Base-by-base conservation (phyloP, 2,113 vertebrate species). In the Cyphomyrus discorhynchus region DNA sequence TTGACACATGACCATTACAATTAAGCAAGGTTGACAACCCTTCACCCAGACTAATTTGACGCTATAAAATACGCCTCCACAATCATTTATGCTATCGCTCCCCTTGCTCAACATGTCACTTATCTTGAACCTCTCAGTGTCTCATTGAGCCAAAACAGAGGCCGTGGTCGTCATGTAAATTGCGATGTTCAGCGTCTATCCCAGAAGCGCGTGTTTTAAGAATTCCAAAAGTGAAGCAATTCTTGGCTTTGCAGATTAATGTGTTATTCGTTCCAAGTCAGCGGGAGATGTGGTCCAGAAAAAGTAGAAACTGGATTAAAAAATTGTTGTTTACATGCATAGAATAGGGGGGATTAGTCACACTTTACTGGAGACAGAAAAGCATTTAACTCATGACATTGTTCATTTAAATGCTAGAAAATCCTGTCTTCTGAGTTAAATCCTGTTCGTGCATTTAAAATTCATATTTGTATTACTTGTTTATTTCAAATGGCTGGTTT, bases 11-110 rank as follows among this genome's bases (percentile, higher is more conserved):
- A 27, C 46, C 10, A 13, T 85, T 49, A 85, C 82, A 46, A 86
- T 86, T 86, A 86, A 86, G 49, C 5, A 31, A 86, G 27, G 24
- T 86, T 86, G 85, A 86, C 49, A 86, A 86, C 47, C 85, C 24
- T 31, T 86, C 49, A 86, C 47, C 24, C 47, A 24, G 47, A 86
- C 85, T 52, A 52, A 52, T 52, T 35, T 8, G 49, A 86, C 2
- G n/a, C 13, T 86, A 86, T 11, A 31, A 86, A 86, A 53, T 86
- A 86, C 24, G 7, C 49, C 49, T n/a, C 27, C 47, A 39, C 50
- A 87, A 56, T 56, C 6, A 19, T 87, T 53, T 35, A 8, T 10
- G 5, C 24, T 84, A 47, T 84, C 10, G 13, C 35, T 42, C 35
- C 35, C 74, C 35, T 39, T 39, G 35, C 39, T 42, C 74, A 19